Evolutionary conservation across 2,113 vertebrate species (phyloP).

Genomic region (Rafetus swinhoei): DNA sequence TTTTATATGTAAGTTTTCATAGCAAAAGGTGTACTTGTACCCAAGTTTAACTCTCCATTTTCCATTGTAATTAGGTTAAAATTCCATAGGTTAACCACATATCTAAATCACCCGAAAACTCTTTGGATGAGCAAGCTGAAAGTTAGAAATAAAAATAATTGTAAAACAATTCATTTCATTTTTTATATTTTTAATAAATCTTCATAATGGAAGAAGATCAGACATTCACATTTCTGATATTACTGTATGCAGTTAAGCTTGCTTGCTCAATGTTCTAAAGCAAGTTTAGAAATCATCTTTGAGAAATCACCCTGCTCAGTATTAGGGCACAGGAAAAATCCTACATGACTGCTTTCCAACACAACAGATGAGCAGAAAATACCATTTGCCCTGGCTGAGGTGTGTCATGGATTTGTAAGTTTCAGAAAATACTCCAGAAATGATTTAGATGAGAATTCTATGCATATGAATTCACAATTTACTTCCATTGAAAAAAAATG

Average conservation of each 20-base stretch:
- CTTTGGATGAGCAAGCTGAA: slow-evolving; percentile 26
- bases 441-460: slow-evolving; percentile 38
- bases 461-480: slow-evolving; percentile 27
- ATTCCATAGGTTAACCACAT: slow-evolving; percentile 31
- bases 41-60: slow-evolving; percentile 34
- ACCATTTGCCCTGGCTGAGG: background rate
- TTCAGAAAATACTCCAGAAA: slow-evolving; percentile 38
- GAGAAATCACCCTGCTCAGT: slow-evolving; percentile 9
- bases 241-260: slow-evolving; percentile 29
- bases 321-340: slow-evolving; percentile 27
- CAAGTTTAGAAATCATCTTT: slow-evolving; percentile 6
- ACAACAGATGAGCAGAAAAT: slow-evolving; percentile 1
- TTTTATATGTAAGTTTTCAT: background rate
- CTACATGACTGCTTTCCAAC: background rate
- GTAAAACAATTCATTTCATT: slow-evolving; percentile 50
- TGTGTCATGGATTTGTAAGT: background rate
- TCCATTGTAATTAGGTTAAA: slow-evolving; percentile 33
- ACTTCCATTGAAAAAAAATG: slow-evolving; percentile 41
- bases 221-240: slow-evolving; percentile 42
- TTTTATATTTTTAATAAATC: slow-evolving; percentile 41
- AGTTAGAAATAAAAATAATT: slow-evolving; percentile 41
- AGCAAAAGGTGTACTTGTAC: background rate
- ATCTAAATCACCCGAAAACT: slow-evolving; percentile 1
- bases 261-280: slow-evolving; percentile 37
- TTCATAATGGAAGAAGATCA: slow-evolving; percentile 49